Conservation (phyloP, 2,113 vertebrate genomes). For the Cairina moschata region DNA sequence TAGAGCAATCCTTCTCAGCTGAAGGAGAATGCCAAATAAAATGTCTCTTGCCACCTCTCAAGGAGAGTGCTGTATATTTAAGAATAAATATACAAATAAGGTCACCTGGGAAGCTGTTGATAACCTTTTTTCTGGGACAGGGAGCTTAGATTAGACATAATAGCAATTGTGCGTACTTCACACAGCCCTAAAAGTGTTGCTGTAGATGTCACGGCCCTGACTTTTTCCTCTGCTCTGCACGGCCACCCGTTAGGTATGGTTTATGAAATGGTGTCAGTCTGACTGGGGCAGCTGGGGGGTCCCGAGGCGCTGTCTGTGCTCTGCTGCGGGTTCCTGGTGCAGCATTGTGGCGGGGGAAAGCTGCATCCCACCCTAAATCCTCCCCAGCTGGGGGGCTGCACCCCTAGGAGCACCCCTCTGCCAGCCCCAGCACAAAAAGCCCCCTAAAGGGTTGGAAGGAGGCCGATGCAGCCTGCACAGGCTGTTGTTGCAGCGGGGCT, state of each 20-base stretch:
- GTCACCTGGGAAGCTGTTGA: neutral
- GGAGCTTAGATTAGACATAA: neutral
- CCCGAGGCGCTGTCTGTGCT: neutral
- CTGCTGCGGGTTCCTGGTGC: neutral
- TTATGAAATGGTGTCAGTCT: fast-evolving
- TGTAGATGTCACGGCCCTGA: neutral
- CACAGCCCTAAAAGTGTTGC: neutral
- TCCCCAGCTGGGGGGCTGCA: neutral
- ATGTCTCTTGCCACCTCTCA: neutral
- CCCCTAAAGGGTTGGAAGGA: fast-evolving
- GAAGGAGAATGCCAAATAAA: conserved; percentile 30
- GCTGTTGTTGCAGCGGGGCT: neutral
- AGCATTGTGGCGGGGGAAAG: neutral
- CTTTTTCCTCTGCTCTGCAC: fast-evolving
- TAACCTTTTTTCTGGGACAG: neutral
- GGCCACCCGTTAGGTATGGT: fast-evolving
- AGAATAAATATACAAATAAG: conserved; percentile 24
- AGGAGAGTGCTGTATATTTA: neutral
- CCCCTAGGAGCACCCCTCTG: neutral
- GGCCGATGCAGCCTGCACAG: neutral
- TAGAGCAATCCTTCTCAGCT: neutral
- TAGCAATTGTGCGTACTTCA: neutral
- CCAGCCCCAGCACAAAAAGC: fast-evolving
- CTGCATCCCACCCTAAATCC: neutral
- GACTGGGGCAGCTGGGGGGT: neutral